Percentiles rank a stretch among this genome's conserved stretches.
These are phyloP conservation scores for Anthoscopus minutus DNA, from an alignment of 2,113 vertebrate species.

Conservation along the genomic window DNA sequence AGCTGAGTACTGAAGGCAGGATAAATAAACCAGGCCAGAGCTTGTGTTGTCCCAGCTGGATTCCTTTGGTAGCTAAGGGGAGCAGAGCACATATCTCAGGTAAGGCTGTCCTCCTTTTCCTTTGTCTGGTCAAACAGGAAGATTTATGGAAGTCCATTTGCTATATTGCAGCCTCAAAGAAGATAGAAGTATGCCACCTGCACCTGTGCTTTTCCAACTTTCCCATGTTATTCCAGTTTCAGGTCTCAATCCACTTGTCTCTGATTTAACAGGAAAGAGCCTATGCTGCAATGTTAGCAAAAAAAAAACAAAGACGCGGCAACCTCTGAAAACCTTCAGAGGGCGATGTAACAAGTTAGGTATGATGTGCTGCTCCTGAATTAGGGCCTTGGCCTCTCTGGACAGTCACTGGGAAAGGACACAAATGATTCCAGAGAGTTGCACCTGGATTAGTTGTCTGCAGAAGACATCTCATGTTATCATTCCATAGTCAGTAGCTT, in stretches of 20 bases:
- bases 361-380: not conserved
- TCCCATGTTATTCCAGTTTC: not conserved
- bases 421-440: not conserved
- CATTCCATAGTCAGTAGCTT: not conserved
- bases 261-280: not conserved
- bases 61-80: not conserved
- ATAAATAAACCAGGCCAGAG: not conserved
- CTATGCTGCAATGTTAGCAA: not conserved
- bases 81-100: not conserved
- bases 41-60: not conserved
- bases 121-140: not conserved
- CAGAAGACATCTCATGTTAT: not conserved
- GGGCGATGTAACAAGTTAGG: not conserved
- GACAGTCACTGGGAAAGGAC: not conserved
- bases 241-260: not conserved
- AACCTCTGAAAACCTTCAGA: not conserved
- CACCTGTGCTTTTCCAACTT: not conserved
- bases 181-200: not conserved
- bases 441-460: not conserved
- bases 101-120: not conserved
- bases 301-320: not conserved
- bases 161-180: not conserved
- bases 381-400: not conserved
- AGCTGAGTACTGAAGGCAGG: not conserved
- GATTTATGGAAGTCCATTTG: not conserved